Evolutionary conservation across 2,888 invertebrate genomes (phyloP).

Genomic region (Stenurella melanura): DNA sequence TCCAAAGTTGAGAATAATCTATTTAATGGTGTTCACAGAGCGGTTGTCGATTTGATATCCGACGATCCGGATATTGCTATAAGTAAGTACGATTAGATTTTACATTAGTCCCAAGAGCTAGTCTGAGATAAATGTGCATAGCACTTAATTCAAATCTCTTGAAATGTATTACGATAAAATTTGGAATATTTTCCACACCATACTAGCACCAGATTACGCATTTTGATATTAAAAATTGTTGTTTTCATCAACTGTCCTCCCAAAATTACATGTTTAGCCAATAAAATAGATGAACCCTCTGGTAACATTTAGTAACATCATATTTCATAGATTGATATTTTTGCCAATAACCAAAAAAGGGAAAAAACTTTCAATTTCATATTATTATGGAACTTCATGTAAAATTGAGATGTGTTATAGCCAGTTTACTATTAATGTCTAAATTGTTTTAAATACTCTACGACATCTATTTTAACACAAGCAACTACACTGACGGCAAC

Average conservation of each 20-base stretch:
- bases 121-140: neutral
- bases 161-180: neutral
- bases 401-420: neutral
- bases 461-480: conserved; percentile 33
- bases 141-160: neutral
- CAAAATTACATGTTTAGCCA: no score
- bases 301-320: no score
- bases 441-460: conserved; percentile 5
- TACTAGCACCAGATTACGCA: no score
- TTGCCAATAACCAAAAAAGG: no score
- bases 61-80: conserved; percentile 16
- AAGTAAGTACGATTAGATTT: conserved; percentile 9
- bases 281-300: no score
- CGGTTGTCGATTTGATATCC: neutral
- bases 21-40: conserved; percentile 5
- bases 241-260: no score
- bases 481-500: neutral
- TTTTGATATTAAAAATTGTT: no score
- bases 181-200: no score
- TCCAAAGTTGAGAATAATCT: conserved; percentile 22
- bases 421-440: conserved; percentile 5
- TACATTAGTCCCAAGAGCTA: neutral
- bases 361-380: no score
- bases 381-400: no score
- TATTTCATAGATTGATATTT: no score